Evolutionary conservation across 2,113 vertebrate genomes (phyloP).

Genomic region (Sinocyclocheilus anophthalmus): DNA sequence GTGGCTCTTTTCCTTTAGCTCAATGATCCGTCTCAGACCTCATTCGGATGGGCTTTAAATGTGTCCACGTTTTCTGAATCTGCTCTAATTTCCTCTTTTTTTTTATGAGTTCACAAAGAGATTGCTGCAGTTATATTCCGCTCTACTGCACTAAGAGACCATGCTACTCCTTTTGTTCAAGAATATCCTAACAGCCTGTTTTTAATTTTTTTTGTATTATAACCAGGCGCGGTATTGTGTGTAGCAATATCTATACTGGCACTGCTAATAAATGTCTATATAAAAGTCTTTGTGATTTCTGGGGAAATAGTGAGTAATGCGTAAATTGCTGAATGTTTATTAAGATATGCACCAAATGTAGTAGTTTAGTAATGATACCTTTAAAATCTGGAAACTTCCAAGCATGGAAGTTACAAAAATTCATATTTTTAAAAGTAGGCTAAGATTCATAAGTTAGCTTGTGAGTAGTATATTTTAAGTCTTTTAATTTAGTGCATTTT

Average conservation of each 20-base stretch:
- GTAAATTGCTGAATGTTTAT: background rate
- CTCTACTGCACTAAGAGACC: background rate
- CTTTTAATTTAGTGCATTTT: no score
- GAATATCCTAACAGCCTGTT: background rate
- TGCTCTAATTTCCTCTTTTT: background rate
- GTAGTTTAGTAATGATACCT: background rate
- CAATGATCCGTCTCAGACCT: slow-evolving; percentile 50
- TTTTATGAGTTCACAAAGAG: background rate
- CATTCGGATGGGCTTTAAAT: slow-evolving; percentile 36
- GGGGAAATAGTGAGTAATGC: background rate
- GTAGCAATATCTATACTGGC: background rate
- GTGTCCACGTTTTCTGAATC: background rate
- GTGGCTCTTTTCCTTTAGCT: slow-evolving; percentile 44
- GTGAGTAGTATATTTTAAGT: no score
- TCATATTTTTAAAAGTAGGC: no score
- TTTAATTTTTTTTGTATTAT: background rate
- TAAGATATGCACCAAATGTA: background rate
- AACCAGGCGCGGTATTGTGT: background rate
- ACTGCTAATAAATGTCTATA: background rate
- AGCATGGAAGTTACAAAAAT: no score
- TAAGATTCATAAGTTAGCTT: no score
- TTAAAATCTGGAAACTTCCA: background rate
- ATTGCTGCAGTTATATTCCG: background rate
- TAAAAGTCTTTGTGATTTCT: background rate
- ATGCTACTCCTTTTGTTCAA: background rate